Percentiles rank a stretch among this genome's conserved stretches.
phyloP scores from a whole-genome alignment of 1,140 invertebrate genomes.

The Eumeta japonica region DNA sequence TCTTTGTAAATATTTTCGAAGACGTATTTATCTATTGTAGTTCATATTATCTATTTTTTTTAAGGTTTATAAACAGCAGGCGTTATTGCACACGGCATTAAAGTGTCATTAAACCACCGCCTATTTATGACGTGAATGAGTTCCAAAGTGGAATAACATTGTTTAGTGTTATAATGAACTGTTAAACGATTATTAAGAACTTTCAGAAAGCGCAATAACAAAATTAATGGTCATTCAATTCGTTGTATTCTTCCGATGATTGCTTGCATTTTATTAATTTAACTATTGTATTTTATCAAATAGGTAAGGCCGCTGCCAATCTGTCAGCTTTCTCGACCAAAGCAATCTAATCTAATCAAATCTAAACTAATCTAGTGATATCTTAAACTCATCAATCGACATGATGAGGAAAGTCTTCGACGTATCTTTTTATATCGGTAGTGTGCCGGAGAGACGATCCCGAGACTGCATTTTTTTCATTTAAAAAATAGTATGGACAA shows the following conservation, averaged over 20 bases:
- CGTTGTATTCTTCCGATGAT: conserved; percentile 6
- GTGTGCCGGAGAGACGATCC: no score
- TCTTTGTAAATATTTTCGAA: no score
- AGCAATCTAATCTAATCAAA: conserved; percentile 22
- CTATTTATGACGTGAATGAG: background rate
- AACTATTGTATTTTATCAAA: no score
- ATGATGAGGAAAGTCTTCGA: conserved; percentile 15
- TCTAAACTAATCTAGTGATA: conserved; percentile 21
- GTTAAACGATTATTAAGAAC: no score
- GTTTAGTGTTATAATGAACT: conserved; percentile 2
- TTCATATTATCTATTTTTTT: no score
- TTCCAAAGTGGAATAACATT: conserved; percentile 2
- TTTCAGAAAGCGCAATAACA: no score
- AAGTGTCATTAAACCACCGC: background rate
- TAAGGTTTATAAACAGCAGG: no score
- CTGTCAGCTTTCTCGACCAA: conserved; percentile 25
- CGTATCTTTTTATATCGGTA: conserved; percentile 8
- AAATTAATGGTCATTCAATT: conserved; percentile 13
- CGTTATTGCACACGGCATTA: no score
- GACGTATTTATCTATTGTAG: no score
- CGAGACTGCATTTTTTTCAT: conserved; percentile 8
- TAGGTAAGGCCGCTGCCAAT: no score
- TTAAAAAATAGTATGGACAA: conserved; percentile 7
- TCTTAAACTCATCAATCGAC: conserved; percentile 17
- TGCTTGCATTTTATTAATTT: no score